These are phyloP conservation scores for Ammodytes dubius DNA, from an alignment of 2,113 vertebrate species.

Conservation along the genomic window DNA sequence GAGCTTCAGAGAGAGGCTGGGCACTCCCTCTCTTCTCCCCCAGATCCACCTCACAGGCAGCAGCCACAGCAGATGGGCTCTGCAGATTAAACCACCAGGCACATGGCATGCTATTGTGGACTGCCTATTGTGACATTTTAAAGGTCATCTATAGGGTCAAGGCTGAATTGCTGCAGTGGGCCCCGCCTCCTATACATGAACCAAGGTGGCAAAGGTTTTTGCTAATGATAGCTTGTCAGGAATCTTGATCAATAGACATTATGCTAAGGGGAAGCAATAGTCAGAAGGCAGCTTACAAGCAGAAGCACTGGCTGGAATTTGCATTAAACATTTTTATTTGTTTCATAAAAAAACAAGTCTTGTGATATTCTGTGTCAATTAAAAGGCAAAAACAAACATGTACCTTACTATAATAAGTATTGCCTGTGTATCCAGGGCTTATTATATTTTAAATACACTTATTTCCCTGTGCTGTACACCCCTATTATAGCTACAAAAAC, in stretches of 20 bases:
- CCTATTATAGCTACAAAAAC: neutral
- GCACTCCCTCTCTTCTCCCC: slow-evolving; percentile 61
- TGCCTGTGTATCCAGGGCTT: neutral
- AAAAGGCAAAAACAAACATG: neutral
- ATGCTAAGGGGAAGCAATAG: slow-evolving; percentile 10
- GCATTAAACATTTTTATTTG: neutral
- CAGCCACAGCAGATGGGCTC: slow-evolving; percentile 91
- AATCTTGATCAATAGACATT: slow-evolving; percentile 35
- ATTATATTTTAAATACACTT: neutral
- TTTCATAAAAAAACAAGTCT: neutral
- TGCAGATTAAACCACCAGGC: slow-evolving; percentile 90
- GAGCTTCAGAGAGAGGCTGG: slow-evolving; percentile 72
- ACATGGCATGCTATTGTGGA: slow-evolving; percentile 87
- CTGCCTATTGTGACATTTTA: slow-evolving; percentile 86
- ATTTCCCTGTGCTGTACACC: neutral
- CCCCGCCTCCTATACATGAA: slow-evolving; percentile 32
- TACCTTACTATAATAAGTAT: neutral
- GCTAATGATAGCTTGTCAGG: slow-evolving; percentile 56
- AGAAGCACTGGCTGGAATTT: neutral
- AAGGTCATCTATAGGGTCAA: slow-evolving; percentile 84
- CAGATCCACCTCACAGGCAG: slow-evolving; percentile 67
- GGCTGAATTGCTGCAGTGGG: slow-evolving; percentile 53
- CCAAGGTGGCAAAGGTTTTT: slow-evolving; percentile 39
- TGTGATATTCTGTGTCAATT: neutral
- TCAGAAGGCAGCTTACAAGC: neutral